Conservation (phyloP, 92 coral and sea anemone genomes). For the Epizoanthus illoricatus region DNA sequence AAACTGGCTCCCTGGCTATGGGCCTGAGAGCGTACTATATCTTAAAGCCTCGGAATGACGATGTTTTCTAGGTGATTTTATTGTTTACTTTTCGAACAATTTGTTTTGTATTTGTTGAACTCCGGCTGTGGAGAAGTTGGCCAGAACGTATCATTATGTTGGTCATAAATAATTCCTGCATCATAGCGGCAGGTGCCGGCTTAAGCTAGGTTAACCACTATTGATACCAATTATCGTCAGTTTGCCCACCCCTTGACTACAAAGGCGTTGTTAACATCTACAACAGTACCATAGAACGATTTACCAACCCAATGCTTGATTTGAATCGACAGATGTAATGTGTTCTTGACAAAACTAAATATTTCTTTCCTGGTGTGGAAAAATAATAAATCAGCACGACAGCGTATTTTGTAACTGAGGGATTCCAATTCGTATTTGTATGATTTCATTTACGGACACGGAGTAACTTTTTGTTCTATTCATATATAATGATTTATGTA, state of each 20-base stretch:
- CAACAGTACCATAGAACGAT: too few species aligned
- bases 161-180: not conserved
- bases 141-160: not conserved
- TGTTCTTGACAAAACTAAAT: not conserved
- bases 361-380: not conserved
- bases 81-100: slow-evolving; percentile 7
- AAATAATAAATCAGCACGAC: not conserved
- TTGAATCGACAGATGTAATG: not conserved
- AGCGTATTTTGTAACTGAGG: not conserved
- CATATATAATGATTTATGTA: too few species aligned
- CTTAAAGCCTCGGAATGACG: not conserved
- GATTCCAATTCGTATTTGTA: not conserved
- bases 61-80: not conserved
- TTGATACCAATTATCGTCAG: not conserved
- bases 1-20: too few species aligned
- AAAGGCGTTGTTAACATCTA: not conserved
- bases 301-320: not conserved
- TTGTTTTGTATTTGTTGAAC: not conserved
- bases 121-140: not conserved
- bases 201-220: not conserved
- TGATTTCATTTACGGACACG: not conserved
- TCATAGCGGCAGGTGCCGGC: not conserved
- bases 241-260: not conserved
- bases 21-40: not conserved
- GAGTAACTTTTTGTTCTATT: too few species aligned